Evolutionary conservation across 1,140 invertebrate species (phyloP).

Genomic region (Hycleus phaleratus): DNA sequence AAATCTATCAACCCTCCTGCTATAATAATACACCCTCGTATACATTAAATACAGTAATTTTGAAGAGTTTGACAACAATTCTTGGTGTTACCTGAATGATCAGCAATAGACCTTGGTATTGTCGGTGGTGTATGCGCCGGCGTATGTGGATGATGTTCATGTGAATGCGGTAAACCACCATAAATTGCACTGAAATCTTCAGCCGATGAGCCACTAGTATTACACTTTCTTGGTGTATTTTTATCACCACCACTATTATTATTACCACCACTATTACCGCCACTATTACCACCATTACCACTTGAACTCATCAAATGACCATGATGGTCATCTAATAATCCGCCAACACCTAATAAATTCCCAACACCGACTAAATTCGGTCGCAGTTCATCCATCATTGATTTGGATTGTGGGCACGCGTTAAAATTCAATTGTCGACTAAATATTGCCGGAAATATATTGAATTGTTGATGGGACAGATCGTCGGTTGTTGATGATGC

Average conservation of each 20-base stretch:
- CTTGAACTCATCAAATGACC: conserved; percentile 43
- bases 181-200: conserved; percentile 74
- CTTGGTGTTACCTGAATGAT: conserved; percentile 46
- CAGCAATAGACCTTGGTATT: conserved; percentile 47
- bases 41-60: no score
- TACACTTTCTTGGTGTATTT: conserved; percentile 61
- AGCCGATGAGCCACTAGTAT: conserved; percentile 64
- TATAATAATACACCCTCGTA: background rate
- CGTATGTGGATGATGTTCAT: conserved; percentile 46
- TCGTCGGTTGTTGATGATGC: conserved; percentile 44
- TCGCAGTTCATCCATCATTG: conserved; percentile 75
- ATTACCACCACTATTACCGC: conserved; percentile 45
- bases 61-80: background rate
- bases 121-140: conserved; percentile 55
- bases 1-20: background rate
- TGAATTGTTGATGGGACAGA: conserved; percentile 71
- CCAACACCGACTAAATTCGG: conserved; percentile 68
- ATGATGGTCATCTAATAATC: conserved; percentile 70
- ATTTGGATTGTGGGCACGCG: conserved; percentile 58
- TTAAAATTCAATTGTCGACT: conserved; percentile 77
- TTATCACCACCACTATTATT: conserved; percentile 40
- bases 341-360: conserved; percentile 65
- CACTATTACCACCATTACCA: conserved; percentile 32
- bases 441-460: conserved; percentile 83
- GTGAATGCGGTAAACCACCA: conserved; percentile 47